Evolutionary conservation across 2,888 invertebrate genomes (phyloP).

Genomic region (Acholoe squamosa): DNA sequence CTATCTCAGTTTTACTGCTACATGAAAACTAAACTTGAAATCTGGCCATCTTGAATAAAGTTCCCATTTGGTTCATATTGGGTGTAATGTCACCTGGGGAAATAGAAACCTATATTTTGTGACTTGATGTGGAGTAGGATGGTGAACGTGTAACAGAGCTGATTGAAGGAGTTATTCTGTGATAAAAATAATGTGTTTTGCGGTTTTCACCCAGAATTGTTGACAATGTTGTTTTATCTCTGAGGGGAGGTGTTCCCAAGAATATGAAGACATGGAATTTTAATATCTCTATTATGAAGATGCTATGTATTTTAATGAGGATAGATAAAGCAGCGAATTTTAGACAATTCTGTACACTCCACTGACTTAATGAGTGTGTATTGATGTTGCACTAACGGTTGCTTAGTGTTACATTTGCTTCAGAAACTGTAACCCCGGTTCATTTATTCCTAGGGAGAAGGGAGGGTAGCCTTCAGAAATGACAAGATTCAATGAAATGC

Average conservation of each 20-base stretch:
- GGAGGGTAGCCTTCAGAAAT: background rate
- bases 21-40: background rate
- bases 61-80: conserved; percentile 10
- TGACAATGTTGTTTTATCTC: background rate
- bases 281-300: background rate
- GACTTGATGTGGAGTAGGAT: background rate
- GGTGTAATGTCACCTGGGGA: background rate
- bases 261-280: background rate
- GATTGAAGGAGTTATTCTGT: conserved; percentile 25
- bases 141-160: background rate
- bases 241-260: background rate
- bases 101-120: background rate
- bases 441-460: background rate
- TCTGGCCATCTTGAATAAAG: background rate
- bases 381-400: too few relatives aligned
- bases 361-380: too few relatives aligned
- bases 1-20: background rate
- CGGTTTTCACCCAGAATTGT: background rate
- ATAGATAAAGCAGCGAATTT: background rate
- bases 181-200: background rate
- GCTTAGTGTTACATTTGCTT: background rate
- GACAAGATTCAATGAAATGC: background rate
- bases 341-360: background rate
- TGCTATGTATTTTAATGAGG: background rate
- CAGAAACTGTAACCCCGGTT: background rate